Evolutionary conservation across 2,888 invertebrate species (phyloP).

Genomic region (Drosophila rellima): DNA sequence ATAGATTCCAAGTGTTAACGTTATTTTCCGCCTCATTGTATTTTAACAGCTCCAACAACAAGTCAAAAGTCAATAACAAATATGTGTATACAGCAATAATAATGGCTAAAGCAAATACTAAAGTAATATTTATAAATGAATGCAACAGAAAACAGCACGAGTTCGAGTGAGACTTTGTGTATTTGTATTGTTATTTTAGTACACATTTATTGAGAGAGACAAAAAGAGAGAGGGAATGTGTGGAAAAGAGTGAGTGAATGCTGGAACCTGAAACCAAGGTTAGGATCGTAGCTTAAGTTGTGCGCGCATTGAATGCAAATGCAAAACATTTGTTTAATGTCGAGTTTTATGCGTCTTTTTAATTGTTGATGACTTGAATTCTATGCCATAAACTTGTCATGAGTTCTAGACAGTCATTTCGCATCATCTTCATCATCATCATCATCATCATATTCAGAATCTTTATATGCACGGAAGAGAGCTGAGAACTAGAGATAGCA

Average conservation of each 20-base stretch:
- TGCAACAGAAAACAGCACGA: conserved; percentile 26
- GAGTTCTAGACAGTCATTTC: conserved; percentile 30
- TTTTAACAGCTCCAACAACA: conserved; percentile 17
- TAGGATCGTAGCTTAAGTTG: conserved; percentile 21
- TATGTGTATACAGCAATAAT: conserved; percentile 10
- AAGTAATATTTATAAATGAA: conserved; percentile 42
- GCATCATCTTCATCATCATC: conserved; percentile 49
- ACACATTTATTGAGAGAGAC: conserved; percentile 10
- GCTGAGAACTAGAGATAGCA: conserved; percentile 6
- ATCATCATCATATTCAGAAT: conserved; percentile 17
- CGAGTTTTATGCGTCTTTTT: conserved; percentile 40
- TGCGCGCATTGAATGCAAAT: conserved; percentile 53
- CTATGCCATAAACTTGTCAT: conserved; percentile 28
- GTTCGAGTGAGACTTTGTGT: conserved; percentile 2
- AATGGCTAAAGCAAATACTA: conserved; percentile 40
- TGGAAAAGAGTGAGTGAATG: conserved; percentile 10
- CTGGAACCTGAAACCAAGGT: conserved; percentile 39
- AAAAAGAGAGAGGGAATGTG: conserved; percentile 12
- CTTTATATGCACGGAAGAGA: conserved; percentile 13
- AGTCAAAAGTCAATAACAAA: conserved; percentile 24
- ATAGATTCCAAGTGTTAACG: conserved; percentile 12
- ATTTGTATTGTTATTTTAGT: conserved; percentile 2
- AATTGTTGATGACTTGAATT: conserved; percentile 45
- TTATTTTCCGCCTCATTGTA: conserved; percentile 27
- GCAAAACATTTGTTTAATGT: conserved; percentile 50